Base-by-base conservation (phyloP, 2,888 invertebrate species). In the Homarus gammarus region DNA sequence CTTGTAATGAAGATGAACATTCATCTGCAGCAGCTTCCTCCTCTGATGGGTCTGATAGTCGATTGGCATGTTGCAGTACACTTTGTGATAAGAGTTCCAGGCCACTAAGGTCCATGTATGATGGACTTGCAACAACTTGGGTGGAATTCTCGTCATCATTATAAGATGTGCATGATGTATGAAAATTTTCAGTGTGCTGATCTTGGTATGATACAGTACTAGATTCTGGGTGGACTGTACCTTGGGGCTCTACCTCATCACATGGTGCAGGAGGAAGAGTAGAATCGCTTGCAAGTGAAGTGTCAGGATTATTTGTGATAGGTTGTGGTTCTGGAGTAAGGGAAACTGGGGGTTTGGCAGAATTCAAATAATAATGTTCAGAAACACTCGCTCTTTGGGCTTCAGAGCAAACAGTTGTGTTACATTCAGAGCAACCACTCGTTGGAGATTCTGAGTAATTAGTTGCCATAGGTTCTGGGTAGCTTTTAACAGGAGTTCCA, bases 61-160 rank as follows among this genome's bases (percentile, higher is more conserved):
- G 75, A 70, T 77, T 84, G 31, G 87, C 91, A 68, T 87, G 91
- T 27, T 87, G 84, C 22, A 85, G 56, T 70, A 90, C 87, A 75
- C 90, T 90, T 15, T 61, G 90, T 31, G 79, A 90, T 49, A 91
- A 72, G 61, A 91, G 81, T 79, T 90, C 91, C 68, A 91, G 77
- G 22, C 91, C 91, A 70, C 91, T 91, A 27, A 90, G 51, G 68
- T 91, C 91, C 22, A 90, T 38, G 36, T 83, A 72, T 49, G 73
- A 33, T 40, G 78, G 51, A 27, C 15, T 56, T 27, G 36, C 82
- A 15, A 75, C n/a, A 18, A 36, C 27, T n/a, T n/a, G 38, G 73
- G 83, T 6, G 27, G 68, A n/a, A 51, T 61, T 10, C n/a, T 86
- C 22, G 15, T 49, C 33, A 8, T 56, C 82, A 27, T 64, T 18